Percentiles rank a stretch among this genome's conserved stretches.
Conservation (phyloP, 2,797 vertebrate species). For the Parambassis ranga region DNA sequence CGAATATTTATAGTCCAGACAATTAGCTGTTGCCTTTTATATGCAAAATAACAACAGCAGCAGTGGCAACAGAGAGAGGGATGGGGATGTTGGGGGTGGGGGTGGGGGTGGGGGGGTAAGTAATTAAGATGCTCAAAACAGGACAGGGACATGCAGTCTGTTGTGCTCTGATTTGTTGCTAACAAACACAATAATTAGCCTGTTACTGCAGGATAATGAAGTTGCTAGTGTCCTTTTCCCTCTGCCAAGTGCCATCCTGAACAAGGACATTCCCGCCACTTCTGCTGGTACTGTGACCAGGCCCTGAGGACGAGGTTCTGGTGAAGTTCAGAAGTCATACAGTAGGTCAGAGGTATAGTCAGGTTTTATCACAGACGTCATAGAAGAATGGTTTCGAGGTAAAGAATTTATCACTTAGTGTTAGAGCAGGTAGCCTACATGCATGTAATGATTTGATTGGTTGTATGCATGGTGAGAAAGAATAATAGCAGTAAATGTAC, state of each 20-base stretch:
- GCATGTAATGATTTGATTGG: too few species aligned
- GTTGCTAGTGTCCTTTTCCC: constrained; percentile 96
- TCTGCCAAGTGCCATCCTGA: constrained; percentile 79
- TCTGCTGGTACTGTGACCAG: constrained; percentile 45
- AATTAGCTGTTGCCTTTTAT: constrained; percentile 99
- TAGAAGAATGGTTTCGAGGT: not conserved
- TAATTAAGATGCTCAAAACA: constrained; percentile 99
- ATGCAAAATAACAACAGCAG: constrained; percentile 97
- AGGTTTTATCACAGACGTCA: not conserved
- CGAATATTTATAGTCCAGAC: constrained; percentile 99
- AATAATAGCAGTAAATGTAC: not conserved
- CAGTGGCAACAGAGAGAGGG: constrained; percentile 76
- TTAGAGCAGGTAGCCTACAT: not conserved
- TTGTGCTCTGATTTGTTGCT: constrained; percentile 99
- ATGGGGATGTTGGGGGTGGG: constrained; percentile 43
- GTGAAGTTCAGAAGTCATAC: constrained; percentile 68
- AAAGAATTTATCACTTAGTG: not conserved
- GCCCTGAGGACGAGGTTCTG: constrained; percentile 39
- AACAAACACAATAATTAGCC: constrained; percentile 99
- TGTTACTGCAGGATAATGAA: constrained; percentile 99
- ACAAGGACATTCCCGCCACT: constrained; percentile 65
- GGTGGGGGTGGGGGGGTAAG: constrained; percentile 82
- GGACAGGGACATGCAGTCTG: constrained; percentile 99
- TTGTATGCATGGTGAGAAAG: too few species aligned
- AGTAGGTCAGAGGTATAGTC: constrained; percentile 39